Evolutionary conservation across 2,888 invertebrate genomes (phyloP), one percentile per base, ranked within the genome.

Genomic region (Petrolisthes manimaculis): DNA sequence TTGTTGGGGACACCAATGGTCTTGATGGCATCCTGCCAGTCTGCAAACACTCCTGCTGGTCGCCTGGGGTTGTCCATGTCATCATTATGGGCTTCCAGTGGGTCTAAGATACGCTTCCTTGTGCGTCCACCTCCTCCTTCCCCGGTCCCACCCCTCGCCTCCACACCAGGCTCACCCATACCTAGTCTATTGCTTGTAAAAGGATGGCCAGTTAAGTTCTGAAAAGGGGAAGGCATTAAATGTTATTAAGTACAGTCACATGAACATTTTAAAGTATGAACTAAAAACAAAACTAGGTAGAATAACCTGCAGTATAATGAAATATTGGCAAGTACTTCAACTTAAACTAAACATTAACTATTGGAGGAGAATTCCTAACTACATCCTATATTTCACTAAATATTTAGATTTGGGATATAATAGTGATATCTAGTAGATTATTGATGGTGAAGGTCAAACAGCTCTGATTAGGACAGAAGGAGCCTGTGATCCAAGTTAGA

Each of bases 1-100:
- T 89, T 89, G 37, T 78, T 89, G n/a, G 89, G 89, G 14, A 89
- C 89, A 9, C 89, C 89, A n/a, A 89, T 86, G 53, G 69, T 83
- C 53, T 86, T 86, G 8, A 89, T 80, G 18, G 89, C 80, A 24
- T 89, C 89, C 37, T 86, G 89, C 86, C 86, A 85, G 61, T 86
- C 89, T 3, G 89, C 37, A 75, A 85, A 89, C 18, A 86, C 82
- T 8, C 85, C 83, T 9, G 77, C 83, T 21, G 84, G 84, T 37
- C 88, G 74, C 8, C 71, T 14, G 21, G 21, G 18, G 54, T 79
- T 80, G n/a, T 69, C 84, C 21, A 55, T 80, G 61, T 88, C 88
- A 37, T 88, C 88, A 9, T 83, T 84, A 5, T 88, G 88, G 5
- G 82, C 80, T 53, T 88, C 88, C 80, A 84, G 56, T 9, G 88